A percentile compares a stretch with the other conserved stretches of the same genome.
phyloP scores from a whole-genome alignment of 2,888 invertebrate species.

The Serrognathus titanus region DNA sequence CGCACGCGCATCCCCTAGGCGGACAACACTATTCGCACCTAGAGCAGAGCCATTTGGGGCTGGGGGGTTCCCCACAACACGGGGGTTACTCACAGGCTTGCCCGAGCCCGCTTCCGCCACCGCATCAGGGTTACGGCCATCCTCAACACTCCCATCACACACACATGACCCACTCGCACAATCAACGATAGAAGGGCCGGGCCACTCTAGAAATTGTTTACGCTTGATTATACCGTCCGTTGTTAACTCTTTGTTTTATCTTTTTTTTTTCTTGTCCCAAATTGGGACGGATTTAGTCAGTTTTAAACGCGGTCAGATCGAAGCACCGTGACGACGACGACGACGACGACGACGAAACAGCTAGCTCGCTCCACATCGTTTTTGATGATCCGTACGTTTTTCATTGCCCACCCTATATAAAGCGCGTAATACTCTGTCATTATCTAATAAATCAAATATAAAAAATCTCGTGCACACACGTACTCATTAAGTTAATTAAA shows the following conservation, averaged over 20 bases:
- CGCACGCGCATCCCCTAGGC: constrained; percentile 59
- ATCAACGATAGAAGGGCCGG: constrained; percentile 68
- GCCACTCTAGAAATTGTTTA: too few species aligned
- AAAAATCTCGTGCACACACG: too few species aligned
- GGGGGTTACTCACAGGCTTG: constrained; percentile 64
- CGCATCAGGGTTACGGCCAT: constrained; percentile 57
- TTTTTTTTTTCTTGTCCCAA: constrained; percentile 4
- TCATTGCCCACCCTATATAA: too few species aligned
- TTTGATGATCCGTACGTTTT: too few species aligned
- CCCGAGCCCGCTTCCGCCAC: constrained; percentile 71
- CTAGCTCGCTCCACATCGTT: too few species aligned
- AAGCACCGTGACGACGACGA: not conserved
- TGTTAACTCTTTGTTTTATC: too few species aligned
- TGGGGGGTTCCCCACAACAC: constrained; percentile 49
- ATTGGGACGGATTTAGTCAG: constrained; percentile 14
- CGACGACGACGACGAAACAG: not conserved
- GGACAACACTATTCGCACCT: constrained; percentile 47
- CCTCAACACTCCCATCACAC: constrained; percentile 71
- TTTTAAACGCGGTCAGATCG: not conserved
- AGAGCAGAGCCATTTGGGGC: constrained; percentile 46
- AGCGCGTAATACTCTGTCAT: too few species aligned
- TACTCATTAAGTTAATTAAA: too few species aligned
- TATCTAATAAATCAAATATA: too few species aligned
- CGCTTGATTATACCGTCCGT: constrained; percentile 7
- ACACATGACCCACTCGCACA: constrained; percentile 70